These are phyloP conservation scores for Fulica atra DNA, from an alignment of 2,113 vertebrate species.

Conservation along the genomic window DNA sequence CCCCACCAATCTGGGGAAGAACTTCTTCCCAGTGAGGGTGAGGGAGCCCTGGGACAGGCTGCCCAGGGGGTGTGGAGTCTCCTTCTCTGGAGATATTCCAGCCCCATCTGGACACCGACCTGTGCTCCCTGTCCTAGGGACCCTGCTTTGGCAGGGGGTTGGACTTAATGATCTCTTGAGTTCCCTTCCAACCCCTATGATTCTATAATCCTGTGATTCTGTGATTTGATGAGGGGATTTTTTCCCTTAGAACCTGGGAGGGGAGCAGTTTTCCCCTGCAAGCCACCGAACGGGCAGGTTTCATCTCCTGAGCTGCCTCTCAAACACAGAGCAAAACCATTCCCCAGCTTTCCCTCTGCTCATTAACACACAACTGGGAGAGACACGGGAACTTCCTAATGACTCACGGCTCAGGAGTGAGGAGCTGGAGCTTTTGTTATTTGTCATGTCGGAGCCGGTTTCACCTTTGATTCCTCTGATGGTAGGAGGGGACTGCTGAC, in stretches of 20 bases:
- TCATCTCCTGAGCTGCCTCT: background rate
- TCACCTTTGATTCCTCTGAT: constrained; percentile 55
- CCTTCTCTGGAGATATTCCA: too few relatives aligned
- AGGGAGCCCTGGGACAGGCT: too few relatives aligned
- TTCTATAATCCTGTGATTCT: too few relatives aligned
- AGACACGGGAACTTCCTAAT: constrained; percentile 61
- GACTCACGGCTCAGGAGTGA: background rate
- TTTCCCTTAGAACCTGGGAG: background rate
- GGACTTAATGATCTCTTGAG: too few relatives aligned
- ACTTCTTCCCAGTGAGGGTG: too few relatives aligned
- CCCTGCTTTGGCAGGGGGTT: too few relatives aligned
- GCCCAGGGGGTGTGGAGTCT: too few relatives aligned
- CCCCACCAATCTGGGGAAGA: too few relatives aligned
- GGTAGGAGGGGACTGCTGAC: constrained; percentile 23
- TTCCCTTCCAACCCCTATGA: too few relatives aligned
- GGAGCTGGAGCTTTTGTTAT: background rate
- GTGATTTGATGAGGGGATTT: background rate
- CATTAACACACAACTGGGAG: constrained; percentile 48
- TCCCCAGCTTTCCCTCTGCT: background rate
- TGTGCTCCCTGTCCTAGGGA: too few relatives aligned
- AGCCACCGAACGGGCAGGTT: background rate
- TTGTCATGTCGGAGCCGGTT: background rate
- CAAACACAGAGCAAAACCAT: constrained; percentile 8
- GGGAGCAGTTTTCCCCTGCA: background rate
- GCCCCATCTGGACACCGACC: too few relatives aligned